Conservation (phyloP, 2,797 vertebrate genomes). For the Characodon lateralis region DNA sequence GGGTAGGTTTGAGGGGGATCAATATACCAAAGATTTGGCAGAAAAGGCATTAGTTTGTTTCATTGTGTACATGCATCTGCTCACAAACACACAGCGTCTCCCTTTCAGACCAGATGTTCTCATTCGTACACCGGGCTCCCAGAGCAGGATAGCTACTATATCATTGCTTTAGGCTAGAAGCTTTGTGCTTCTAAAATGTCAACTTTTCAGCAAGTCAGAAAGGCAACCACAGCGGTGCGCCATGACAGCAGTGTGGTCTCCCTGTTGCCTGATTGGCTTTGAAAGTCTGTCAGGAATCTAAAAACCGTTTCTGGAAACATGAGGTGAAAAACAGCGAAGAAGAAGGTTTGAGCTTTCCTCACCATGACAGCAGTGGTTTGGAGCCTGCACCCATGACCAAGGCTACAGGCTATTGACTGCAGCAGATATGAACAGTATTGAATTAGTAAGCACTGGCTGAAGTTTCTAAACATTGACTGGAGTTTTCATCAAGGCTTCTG, state of each 20-base stretch:
- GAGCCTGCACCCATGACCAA: slow-evolving; percentile 45
- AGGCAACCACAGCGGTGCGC: background rate
- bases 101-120: slow-evolving; percentile 65
- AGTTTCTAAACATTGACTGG: slow-evolving; percentile 62
- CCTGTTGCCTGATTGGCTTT: slow-evolving; percentile 7
- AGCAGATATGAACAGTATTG: slow-evolving; percentile 59
- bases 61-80: slow-evolving; percentile 67
- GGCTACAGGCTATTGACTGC: slow-evolving; percentile 57
- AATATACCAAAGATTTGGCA: slow-evolving; percentile 66
- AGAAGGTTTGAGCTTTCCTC: slow-evolving; percentile 21
- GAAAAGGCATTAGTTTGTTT: slow-evolving; percentile 44
- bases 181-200: slow-evolving; percentile 51
- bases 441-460: slow-evolving; percentile 48
- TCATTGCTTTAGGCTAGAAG: slow-evolving; percentile 53
- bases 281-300: slow-evolving; percentile 22
- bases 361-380: slow-evolving; percentile 29
- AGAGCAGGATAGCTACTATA: slow-evolving; percentile 58
- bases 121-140: slow-evolving; percentile 58
- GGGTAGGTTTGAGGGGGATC: slow-evolving; percentile 25
- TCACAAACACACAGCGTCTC: slow-evolving; percentile 52
- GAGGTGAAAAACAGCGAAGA: slow-evolving; percentile 26
- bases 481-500: slow-evolving; percentile 53
- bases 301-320: slow-evolving; percentile 13
- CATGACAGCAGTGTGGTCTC: slow-evolving; percentile 43
- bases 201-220: slow-evolving; percentile 57